Evolutionary conservation across 2,113 vertebrate species (phyloP), one percentile per base, ranked within the genome.

Genomic region (Excalfactoria chinensis): DNA sequence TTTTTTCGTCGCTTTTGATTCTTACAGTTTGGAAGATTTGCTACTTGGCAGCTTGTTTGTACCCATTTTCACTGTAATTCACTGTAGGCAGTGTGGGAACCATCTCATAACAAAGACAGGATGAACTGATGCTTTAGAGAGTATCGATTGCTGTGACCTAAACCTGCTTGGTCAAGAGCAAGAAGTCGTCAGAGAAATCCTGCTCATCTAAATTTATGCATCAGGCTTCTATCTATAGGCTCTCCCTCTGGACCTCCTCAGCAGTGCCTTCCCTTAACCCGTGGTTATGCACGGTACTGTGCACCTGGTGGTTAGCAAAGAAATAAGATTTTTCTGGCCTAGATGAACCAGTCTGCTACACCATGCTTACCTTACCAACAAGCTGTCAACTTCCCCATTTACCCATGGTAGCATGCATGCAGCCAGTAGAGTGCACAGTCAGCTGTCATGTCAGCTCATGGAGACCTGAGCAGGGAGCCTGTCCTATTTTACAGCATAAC

Each of bases 21-120:
- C 53, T 37, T 70, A 66, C 8, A 5, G 21, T 60, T 84, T 70
- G 32, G 28, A 91, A 55, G 20, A 12, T 5, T 62, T 67, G 22
- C 32, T 28, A 34, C 13, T 86, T 51, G 18, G 76, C 77, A n/a
- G 63, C 8, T 92, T 26, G 70, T 76, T 81, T 69, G 55, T 91
- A 77, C 22, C 3, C 34, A 69, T 86, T 40, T 43, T 74, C 51
- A 60, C 0, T 32, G 18, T 48, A 46, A 7, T 30, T 77, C 20
- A 51, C 49, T 80, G 43, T 49, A 79, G 30, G 9, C n/a, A 80
- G 30, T 18, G 1, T 68, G 18, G 16, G 53, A 87, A 64, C n/a
- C 13, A 44, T 17, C 12, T 72, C 44, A 49, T 28, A 77, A 28
- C 62, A 86, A 35, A 0, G 1, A 71, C 40, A 84, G 16, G 25